Evolutionary conservation across 2,113 vertebrate genomes (phyloP), one percentile per base, ranked within the genome.

Genomic region (Tapirus terrestris): DNA sequence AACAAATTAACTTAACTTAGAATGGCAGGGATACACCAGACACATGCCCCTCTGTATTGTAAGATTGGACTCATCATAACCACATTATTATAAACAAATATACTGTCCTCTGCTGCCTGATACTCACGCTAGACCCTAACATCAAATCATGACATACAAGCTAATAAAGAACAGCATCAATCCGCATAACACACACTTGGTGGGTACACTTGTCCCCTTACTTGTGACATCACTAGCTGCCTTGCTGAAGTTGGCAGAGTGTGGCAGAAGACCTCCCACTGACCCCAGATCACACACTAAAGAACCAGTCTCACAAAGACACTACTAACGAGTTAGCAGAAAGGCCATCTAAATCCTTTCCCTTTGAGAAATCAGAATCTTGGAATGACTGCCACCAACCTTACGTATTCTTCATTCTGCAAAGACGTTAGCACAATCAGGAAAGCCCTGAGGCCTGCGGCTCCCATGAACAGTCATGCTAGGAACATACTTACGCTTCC

Each of bases 331-430:
- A 92, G 9, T 27, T 17, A 56, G 29, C 9, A 93, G 18, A 90
- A 83, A 77, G 36, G 20, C 10, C 36, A 48, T 1, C 13, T 1
- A 75, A 83, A 67, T 8, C 33, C 27, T 70, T 95, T 86, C 39
- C 63, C 39, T 70, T 39, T 39, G 36, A 77, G 63, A 94, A 97
- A 93, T 76, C 14, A 61, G 27, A 93, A 81, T 60, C 91, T 86
- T 79, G 82, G 61, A 83, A 60, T 7, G 39, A 70, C 17, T 53
- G 10, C 48, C 36, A 68, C 21, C 20, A 72, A 43, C 25, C 36
- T 58, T 31, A 6, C 17, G 2, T 8, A 39, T 60, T 85, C 36
- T 58, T 70, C 33, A 7, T 43, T 61, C n/a, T 60, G 16, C 18
- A 75, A 76, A 67, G 68, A 91, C 75, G n/a, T 63, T 70, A 39